phyloP scores from a whole-genome alignment of 2,113 vertebrate genomes.

The Felis chaus region DNA sequence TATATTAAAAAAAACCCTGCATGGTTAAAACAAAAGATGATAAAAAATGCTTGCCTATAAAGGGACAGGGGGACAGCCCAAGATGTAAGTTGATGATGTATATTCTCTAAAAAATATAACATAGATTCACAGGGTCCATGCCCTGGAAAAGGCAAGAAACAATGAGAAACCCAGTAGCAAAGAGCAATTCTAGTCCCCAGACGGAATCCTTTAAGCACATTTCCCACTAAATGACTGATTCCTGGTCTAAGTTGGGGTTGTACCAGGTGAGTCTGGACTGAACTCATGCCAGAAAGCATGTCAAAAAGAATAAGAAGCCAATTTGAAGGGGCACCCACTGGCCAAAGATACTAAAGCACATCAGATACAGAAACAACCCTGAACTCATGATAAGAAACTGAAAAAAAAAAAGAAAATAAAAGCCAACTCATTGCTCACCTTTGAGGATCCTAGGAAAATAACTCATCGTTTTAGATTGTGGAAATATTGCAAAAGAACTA shows the following conservation, averaged over 20 bases:
- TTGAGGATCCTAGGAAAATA: neutral
- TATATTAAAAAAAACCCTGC: neutral
- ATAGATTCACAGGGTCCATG: neutral
- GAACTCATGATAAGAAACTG: neutral
- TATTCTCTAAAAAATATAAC: neutral
- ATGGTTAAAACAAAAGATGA: neutral
- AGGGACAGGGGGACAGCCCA: neutral
- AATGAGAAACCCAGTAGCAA: neutral
- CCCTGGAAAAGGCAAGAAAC: neutral
- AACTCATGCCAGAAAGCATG: neutral
- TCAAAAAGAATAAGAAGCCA: neutral
- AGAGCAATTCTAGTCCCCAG: neutral
- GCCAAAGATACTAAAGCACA: neutral
- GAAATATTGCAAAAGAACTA: neutral
- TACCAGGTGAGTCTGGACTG: neutral
- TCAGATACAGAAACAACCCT: neutral
- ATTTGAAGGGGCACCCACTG: neutral
- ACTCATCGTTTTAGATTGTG: neutral
- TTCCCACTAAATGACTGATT: neutral
- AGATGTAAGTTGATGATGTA: neutral
- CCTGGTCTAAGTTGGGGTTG: neutral
- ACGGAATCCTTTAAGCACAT: neutral
- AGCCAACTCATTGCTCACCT: neutral
- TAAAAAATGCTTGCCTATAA: neutral
- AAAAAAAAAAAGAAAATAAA: neutral